Evolutionary conservation across 2,888 invertebrate species (phyloP).

Genomic region (Oasisia sp.): DNA sequence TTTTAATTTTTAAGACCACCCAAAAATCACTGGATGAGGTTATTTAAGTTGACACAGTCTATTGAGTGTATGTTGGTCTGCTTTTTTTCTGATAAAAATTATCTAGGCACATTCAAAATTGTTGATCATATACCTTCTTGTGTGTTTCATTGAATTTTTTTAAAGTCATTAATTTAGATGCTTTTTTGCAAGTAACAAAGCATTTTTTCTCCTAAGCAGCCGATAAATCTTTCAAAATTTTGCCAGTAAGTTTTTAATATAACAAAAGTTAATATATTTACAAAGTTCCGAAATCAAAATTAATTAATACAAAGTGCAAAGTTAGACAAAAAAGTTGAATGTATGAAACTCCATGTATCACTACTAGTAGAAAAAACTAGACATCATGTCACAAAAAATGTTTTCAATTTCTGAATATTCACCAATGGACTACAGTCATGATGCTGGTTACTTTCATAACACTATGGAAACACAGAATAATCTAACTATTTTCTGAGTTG

Average conservation of each 20-base stretch:
- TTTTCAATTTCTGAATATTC: neutral
- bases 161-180: neutral
- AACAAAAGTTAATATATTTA: neutral
- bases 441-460: neutral
- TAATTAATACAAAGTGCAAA: neutral
- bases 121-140: neutral
- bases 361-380: neutral
- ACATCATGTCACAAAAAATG: neutral
- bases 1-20: neutral
- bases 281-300: neutral
- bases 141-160: neutral
- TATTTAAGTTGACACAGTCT: no score
- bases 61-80: neutral
- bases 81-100: neutral
- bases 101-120: neutral
- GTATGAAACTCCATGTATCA: neutral
- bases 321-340: neutral
- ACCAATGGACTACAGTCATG: neutral
- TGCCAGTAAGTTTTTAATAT: neutral
- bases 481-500: neutral
- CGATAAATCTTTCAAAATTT: neutral
- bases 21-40: no score
- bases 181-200: neutral
- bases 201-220: neutral
- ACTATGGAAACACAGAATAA: neutral